A percentile compares a stretch with the other conserved stretches of the same genome.
These are phyloP conservation scores for Caradrina kadenii DNA, from an alignment of 2,888 invertebrate genomes.

Conservation along the genomic window DNA sequence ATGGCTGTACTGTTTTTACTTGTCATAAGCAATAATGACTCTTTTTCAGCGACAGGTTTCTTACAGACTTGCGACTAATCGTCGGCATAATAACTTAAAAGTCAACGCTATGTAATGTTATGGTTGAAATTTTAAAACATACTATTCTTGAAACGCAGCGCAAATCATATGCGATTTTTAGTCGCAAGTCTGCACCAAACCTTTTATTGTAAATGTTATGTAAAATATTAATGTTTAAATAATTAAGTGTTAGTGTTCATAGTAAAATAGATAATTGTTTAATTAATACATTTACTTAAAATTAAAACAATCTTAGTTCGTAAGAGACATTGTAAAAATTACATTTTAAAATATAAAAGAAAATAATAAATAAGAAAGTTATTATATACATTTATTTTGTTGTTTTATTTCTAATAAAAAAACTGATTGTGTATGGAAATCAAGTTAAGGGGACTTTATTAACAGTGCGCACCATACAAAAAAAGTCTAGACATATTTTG, in stretches of 20 bases:
- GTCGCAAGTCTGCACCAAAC: slow-evolving; percentile 37
- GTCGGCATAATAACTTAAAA: background rate
- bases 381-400: slow-evolving; percentile 75
- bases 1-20: background rate
- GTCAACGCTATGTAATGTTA: too few relatives aligned
- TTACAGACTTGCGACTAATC: slow-evolving; percentile 37
- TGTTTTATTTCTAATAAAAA: slow-evolving; percentile 67
- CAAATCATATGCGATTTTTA: slow-evolving; percentile 8
- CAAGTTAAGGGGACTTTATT: too few relatives aligned
- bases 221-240: slow-evolving; percentile 55
- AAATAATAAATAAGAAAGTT: slow-evolving; percentile 76
- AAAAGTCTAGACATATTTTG: too few relatives aligned
- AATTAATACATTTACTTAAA: slow-evolving; percentile 41
- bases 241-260: slow-evolving; percentile 65
- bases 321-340: slow-evolving; percentile 76
- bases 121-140: too few relatives aligned
- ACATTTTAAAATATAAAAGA: slow-evolving; percentile 74
- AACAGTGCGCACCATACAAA: too few relatives aligned
- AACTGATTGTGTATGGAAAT: too few relatives aligned
- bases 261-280: slow-evolving; percentile 48
- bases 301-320: slow-evolving; percentile 26
- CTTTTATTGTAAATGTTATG: slow-evolving; percentile 61
- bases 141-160: too few relatives aligned
- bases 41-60: slow-evolving; percentile 3
- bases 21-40: background rate